Evolutionary conservation across 64 coral and sea anemone species (phyloP), one percentile per base, ranked within the genome.

Genomic region (Porites australiensis): DNA sequence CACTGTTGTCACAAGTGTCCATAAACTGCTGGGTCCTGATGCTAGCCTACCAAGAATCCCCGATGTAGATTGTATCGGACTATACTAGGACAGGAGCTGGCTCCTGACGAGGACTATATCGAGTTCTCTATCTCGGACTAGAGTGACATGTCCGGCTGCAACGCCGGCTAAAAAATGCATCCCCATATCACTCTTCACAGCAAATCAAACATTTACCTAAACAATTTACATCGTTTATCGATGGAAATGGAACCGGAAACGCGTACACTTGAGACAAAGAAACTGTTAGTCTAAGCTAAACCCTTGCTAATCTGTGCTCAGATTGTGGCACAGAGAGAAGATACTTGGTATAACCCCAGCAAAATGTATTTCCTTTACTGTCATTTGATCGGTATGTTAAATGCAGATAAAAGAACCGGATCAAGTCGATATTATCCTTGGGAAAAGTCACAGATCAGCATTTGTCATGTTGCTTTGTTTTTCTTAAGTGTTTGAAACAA

Each of bases 381-480:
- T 13, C n/a, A 15, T 83, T 18, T 19, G 13, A 13, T 80, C 23
- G 72, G 14, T 48, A 16, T 78, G 27, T 37, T 37, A 37, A 43
- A 48, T 10, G 16, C 15, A 11, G 50, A 5, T 61, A 44, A 37
- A 48, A 45, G 45, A 47, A 49, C 45, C 13, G 47, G 13, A 76
- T 76, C 12, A 74, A 74, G 11, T 13, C 44, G 72, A 18, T 74
- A 16, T 74, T 76, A 76, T 60, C 6, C 51, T 50, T 13, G 50
- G 5, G n/a, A 14, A 58, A 16, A 60, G 18, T 79, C 85, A 50
- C 69, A 89, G 65, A 65, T 89, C 49, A 85, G 70, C 77, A 67
- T 93, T 96, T 90, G 74, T 67, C 9, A 77, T 82, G n/a, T 78
- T 77, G 64, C 69, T 60, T 91, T 97, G 88, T 87, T 97, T 91